A percentile compares a stretch with the other conserved stretches of the same genome.
Evolutionary conservation across 2,888 invertebrate species (phyloP).

Genomic region (Nezara viridula): DNA sequence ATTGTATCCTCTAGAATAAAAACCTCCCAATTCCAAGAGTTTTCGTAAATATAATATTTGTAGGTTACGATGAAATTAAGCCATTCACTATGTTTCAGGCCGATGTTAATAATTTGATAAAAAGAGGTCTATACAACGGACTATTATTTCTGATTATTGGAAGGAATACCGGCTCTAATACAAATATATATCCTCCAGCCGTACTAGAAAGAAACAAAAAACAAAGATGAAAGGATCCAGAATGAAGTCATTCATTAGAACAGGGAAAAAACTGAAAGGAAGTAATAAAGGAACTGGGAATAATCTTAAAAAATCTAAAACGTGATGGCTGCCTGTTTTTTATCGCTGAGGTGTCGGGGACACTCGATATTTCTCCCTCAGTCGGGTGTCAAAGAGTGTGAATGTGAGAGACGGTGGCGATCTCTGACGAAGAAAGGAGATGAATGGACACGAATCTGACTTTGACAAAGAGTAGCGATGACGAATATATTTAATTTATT

Average conservation of each 20-base stretch:
- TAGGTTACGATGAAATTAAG: too few species aligned
- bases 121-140: too few species aligned
- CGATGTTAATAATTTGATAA: too few species aligned
- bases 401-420: slow-evolving; percentile 1
- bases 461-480: slow-evolving; percentile 62
- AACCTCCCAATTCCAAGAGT: too few species aligned
- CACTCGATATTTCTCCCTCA: slow-evolving; percentile 49
- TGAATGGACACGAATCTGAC: slow-evolving; percentile 27
- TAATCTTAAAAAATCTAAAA: slow-evolving; percentile 54
- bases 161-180: neutral
- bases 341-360: neutral
- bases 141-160: neutral
- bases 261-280: slow-evolving; percentile 52
- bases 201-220: slow-evolving; percentile 6
- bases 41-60: too few species aligned
- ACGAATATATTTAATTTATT: slow-evolving; percentile 58
- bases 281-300: slow-evolving; percentile 51
- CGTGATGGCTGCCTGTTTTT: slow-evolving; percentile 5
- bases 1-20: too few species aligned
- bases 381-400: neutral
- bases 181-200: slow-evolving; percentile 26
- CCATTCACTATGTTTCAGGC: too few species aligned
- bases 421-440: slow-evolving; percentile 27
- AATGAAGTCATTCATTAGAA: slow-evolving; percentile 58
- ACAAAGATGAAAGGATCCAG: slow-evolving; percentile 44